phyloP scores from a whole-genome alignment of 2,797 vertebrate genomes.

The Danio albolineatus region DNA sequence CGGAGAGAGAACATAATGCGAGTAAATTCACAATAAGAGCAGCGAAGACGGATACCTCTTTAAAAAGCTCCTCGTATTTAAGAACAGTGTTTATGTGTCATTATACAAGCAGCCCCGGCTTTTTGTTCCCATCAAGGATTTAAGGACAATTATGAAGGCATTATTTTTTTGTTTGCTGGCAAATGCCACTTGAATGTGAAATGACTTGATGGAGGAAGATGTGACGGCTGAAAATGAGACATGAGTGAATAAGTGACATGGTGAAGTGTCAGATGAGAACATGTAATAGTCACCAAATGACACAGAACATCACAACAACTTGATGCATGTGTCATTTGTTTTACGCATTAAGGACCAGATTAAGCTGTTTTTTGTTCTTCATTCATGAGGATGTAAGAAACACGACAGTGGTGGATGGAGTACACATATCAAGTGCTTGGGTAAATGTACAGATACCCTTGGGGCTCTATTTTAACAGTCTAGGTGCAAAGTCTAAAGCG shows the following conservation, averaged over 20 bases:
- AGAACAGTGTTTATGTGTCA: conserved; percentile 61
- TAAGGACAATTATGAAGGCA: conserved; percentile 39
- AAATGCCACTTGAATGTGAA: conserved; percentile 48
- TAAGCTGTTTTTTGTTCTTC: too few relatives aligned
- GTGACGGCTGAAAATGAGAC: conserved; percentile 38
- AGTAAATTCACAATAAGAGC: conserved; percentile 53
- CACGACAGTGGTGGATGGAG: too few relatives aligned
- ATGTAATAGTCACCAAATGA: conserved; percentile 10
- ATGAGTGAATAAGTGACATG: conserved; percentile 34
- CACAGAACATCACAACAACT: conserved; percentile 2
- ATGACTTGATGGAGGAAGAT: conserved; percentile 35
- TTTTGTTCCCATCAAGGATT: conserved; percentile 44
- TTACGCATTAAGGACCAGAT: neutral
- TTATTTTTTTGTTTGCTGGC: conserved; percentile 40
- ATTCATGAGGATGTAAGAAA: too few relatives aligned
- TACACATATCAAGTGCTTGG: too few relatives aligned
- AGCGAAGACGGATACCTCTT: conserved; percentile 47
- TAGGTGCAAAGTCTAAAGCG: too few relatives aligned
- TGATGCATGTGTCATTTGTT: conserved; percentile 18
- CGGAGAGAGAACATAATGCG: conserved; percentile 45
- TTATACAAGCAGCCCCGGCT: conserved; percentile 42
- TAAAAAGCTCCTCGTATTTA: conserved; percentile 57
- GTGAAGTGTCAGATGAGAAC: neutral
- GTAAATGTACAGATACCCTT: too few relatives aligned
- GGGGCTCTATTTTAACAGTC: too few relatives aligned